Percentiles rank a stretch among this genome's conserved stretches.
Evolutionary conservation across 2,113 vertebrate species (phyloP).

Genomic region (Cynoglossus semilaevis): DNA sequence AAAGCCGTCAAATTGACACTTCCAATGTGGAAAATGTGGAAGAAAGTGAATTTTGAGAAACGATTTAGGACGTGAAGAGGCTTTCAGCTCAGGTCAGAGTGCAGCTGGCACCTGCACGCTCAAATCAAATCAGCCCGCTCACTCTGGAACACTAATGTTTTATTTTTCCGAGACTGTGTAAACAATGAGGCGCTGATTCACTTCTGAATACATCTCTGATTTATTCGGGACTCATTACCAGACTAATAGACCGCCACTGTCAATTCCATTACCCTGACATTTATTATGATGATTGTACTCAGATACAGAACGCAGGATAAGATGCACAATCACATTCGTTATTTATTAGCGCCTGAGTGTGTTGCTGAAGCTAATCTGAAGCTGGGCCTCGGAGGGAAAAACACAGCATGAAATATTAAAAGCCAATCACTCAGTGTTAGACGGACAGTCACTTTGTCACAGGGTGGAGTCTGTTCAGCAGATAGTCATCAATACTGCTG

Average conservation of each 20-base stretch:
- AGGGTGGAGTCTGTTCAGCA: neutral
- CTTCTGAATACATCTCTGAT: slow-evolving; percentile 24
- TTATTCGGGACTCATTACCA: slow-evolving; percentile 37
- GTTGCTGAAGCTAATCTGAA: neutral
- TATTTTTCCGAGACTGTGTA: slow-evolving; percentile 12
- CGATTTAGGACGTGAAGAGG: slow-evolving; percentile 26
- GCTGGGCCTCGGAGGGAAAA: slow-evolving; percentile 1
- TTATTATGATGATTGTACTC: slow-evolving; percentile 12
- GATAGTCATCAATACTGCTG: slow-evolving; percentile 18
- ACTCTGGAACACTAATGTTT: slow-evolving; percentile 27
- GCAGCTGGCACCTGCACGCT: slow-evolving; percentile 15
- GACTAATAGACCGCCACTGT: slow-evolving; percentile 26
- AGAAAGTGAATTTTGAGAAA: slow-evolving; percentile 33
- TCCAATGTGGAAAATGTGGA: slow-evolving; percentile 37
- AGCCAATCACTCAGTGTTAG: slow-evolving; percentile 6
- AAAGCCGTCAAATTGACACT: slow-evolving; percentile 50
- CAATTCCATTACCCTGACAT: slow-evolving; percentile 18
- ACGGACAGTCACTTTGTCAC: slow-evolving; percentile 22
- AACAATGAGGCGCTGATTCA: slow-evolving; percentile 35
- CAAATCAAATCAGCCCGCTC: slow-evolving; percentile 47
- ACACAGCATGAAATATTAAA: slow-evolving; percentile 15
- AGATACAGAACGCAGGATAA: neutral
- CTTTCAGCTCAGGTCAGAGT: slow-evolving; percentile 16
- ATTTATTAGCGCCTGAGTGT: slow-evolving; percentile 9
- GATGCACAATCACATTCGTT: neutral